Percentiles rank a stretch among this genome's conserved stretches.
Conservation (phyloP, 2,888 invertebrate genomes). For the Pseudolycoriella hygida region DNA sequence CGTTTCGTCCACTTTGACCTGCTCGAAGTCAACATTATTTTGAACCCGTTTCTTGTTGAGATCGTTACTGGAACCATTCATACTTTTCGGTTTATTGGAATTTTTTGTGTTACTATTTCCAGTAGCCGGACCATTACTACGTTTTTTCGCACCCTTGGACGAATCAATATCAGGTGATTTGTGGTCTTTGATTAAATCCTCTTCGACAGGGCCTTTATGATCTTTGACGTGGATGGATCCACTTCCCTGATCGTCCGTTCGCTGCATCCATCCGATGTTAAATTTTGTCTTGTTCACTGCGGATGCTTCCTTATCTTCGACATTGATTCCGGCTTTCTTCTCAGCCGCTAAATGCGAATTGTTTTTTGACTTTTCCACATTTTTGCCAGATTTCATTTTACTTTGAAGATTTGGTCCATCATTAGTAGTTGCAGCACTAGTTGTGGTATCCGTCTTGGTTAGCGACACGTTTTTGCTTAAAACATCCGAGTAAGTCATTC, state of each 20-base stretch:
- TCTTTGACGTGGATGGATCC: not conserved
- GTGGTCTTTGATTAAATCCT: not conserved
- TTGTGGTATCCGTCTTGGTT: constrained; percentile 15
- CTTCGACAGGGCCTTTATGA: not conserved
- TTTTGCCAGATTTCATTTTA: not conserved
- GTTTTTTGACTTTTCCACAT: not conserved
- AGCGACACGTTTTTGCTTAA: constrained; percentile 44
- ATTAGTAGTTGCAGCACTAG: not conserved
- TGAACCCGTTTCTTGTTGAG: constrained; percentile 4
- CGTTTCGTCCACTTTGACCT: constrained; percentile 1
- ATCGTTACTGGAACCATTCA: not conserved
- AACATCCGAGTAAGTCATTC: constrained; percentile 72
- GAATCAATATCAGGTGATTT: constrained; percentile 1
- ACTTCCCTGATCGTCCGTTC: not conserved
- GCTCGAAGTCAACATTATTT: not conserved
- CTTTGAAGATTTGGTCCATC: not conserved
- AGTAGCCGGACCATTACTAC: not conserved
- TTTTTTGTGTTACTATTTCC: not conserved
- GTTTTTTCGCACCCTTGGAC: not conserved
- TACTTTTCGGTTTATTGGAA: not conserved
- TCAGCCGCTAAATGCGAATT: not conserved
- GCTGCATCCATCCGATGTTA: not conserved
- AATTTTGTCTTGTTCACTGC: not conserved
- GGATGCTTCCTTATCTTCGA: not conserved
- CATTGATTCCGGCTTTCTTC: not conserved